phyloP scores from a whole-genome alignment of 2,888 invertebrate genomes.

The Phortica okadai region DNA sequence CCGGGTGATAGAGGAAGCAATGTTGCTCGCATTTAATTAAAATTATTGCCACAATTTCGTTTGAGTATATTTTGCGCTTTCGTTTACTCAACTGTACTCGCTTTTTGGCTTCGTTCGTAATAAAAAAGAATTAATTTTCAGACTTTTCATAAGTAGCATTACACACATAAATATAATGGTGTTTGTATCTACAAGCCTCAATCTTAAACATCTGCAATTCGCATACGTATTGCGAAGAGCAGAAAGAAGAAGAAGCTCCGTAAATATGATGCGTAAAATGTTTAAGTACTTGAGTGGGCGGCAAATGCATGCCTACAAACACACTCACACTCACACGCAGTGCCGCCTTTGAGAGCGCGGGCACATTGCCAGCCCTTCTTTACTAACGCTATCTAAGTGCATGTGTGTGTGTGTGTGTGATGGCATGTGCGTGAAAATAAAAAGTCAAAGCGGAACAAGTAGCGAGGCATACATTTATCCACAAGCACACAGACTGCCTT shows the following conservation, averaged over 20 bases:
- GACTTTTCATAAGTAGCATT: not conserved
- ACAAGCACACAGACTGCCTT: not conserved
- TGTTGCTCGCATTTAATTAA: not conserved
- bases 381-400: not conserved
- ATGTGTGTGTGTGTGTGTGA: not conserved
- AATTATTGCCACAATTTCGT: slow-evolving; percentile 1
- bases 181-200: too few species aligned
- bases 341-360: not conserved
- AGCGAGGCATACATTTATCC: slow-evolving; percentile 1
- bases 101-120: slow-evolving; percentile 1
- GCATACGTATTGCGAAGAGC: too few species aligned
- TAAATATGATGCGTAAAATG: not conserved
- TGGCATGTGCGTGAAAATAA: not conserved
- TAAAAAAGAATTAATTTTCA: slow-evolving; percentile 16
- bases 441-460: not conserved
- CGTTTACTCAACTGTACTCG: not conserved
- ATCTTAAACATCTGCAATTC: too few species aligned
- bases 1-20: not conserved
- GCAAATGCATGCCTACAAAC: not conserved
- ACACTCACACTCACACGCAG: not conserved
- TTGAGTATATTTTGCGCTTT: not conserved
- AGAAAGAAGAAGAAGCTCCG: not conserved
- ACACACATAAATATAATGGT: too few species aligned
- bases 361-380: not conserved
- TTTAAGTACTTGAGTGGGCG: slow-evolving; percentile 12